Percentiles rank a stretch among this genome's conserved stretches.
These are phyloP conservation scores for Gasterosteus aculeatus DNA, from an alignment of 2,113 vertebrate genomes.

Conservation along the genomic window DNA sequence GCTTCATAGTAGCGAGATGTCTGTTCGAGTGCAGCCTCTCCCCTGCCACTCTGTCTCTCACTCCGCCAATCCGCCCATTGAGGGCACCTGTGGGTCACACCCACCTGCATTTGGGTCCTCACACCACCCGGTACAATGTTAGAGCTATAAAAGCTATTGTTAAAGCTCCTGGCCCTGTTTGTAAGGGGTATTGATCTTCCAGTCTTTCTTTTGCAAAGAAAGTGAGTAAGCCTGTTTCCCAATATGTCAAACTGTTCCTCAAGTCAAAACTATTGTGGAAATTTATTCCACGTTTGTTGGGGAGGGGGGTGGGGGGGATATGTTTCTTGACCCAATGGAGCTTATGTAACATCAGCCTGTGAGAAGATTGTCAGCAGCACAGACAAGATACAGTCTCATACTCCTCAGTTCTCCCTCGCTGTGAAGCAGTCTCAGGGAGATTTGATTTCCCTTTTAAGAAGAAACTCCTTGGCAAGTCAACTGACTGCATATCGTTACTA, in stretches of 20 bases:
- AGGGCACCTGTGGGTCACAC: no score
- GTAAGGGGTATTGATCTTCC: background rate
- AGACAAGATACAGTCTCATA: constrained; percentile 53
- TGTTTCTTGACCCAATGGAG: constrained; percentile 54
- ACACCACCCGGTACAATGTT: no score
- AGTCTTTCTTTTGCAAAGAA: background rate
- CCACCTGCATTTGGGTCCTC: no score
- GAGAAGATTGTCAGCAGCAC: constrained; percentile 46
- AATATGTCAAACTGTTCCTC: background rate
- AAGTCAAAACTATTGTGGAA: background rate
- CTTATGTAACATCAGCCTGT: constrained; percentile 68
- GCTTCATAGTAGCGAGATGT: background rate
- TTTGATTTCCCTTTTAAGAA: constrained; percentile 51
- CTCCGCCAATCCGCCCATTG: no score
- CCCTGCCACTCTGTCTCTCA: no score
- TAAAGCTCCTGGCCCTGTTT: background rate
- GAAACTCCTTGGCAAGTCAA: constrained; percentile 31
- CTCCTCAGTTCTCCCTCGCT: constrained; percentile 57
- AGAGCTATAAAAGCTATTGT: background rate
- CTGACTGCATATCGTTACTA: constrained; percentile 39
- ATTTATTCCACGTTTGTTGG: constrained; percentile 34
- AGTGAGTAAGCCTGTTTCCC: background rate
- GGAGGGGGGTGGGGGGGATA: no score
- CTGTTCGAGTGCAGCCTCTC: background rate
- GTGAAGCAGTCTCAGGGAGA: constrained; percentile 26